phyloP scores from a whole-genome alignment of 2,888 invertebrate genomes.

The Patella ulyssiponensis region DNA sequence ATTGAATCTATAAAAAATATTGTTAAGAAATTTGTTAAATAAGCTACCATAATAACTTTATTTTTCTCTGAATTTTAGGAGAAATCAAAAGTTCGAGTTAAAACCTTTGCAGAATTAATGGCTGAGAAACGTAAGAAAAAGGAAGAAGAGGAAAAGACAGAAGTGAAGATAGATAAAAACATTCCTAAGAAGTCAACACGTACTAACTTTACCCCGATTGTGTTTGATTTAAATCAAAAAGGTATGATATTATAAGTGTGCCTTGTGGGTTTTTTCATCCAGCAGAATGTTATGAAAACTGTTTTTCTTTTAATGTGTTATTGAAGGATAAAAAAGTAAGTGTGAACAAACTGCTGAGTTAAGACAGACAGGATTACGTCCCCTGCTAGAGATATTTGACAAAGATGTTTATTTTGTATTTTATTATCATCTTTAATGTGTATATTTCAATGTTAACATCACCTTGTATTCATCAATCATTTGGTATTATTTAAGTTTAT shows the following conservation, averaged over 20 bases:
- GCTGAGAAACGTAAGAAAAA: slow-evolving; percentile 51
- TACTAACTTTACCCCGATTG: slow-evolving; percentile 37
- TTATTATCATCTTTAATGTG: too few relatives aligned
- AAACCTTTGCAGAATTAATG: slow-evolving; percentile 64
- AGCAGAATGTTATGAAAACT: too few relatives aligned
- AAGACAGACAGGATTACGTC: too few relatives aligned
- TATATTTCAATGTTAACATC: too few relatives aligned
- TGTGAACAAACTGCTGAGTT: too few relatives aligned
- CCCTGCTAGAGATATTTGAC: too few relatives aligned
- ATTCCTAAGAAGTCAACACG: slow-evolving; percentile 24
- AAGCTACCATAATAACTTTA: not conserved
- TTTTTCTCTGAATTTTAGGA: slow-evolving; percentile 9
- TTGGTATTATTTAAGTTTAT: too few relatives aligned
- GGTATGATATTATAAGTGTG: slow-evolving; percentile 1
- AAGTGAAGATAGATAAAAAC: slow-evolving; percentile 38
- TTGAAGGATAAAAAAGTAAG: too few relatives aligned
- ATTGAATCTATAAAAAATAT: not conserved
- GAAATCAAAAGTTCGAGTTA: slow-evolving; percentile 36
- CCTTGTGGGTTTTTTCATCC: too few relatives aligned
- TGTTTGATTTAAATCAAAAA: slow-evolving; percentile 33
- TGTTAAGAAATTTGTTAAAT: not conserved
- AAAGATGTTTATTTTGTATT: too few relatives aligned
- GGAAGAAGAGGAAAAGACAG: slow-evolving; percentile 29
- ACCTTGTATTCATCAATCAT: too few relatives aligned
- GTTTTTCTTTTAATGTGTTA: too few relatives aligned